phyloP scores from a whole-genome alignment of 2,888 invertebrate genomes.

The Drosophila macrospina region DNA sequence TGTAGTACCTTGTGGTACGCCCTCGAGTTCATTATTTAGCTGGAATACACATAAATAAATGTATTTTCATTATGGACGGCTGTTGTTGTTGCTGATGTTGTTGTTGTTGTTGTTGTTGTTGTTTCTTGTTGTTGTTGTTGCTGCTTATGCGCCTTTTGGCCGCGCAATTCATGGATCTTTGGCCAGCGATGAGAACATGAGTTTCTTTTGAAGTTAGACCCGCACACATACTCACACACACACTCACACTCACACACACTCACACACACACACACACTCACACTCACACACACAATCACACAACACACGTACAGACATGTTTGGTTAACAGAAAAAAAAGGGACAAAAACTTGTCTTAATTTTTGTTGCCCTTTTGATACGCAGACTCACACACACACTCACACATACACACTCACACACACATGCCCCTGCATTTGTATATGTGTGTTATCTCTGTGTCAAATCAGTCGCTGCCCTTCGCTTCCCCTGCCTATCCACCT shows the following conservation, averaged over 20 bases:
- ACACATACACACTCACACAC: constrained; percentile 5
- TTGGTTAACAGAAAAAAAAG: constrained; percentile 10
- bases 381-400: background rate
- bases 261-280: background rate
- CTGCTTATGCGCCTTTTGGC: constrained; percentile 48
- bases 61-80: constrained; percentile 30
- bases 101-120: constrained; percentile 21
- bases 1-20: constrained; percentile 15
- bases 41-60: constrained; percentile 47
- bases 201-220: constrained; percentile 56
- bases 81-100: constrained; percentile 9
- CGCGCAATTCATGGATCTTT: constrained; percentile 49
- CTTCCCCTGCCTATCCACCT: background rate
- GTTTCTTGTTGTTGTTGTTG: constrained; percentile 12
- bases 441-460: constrained; percentile 40
- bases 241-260: no score
- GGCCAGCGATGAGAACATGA: constrained; percentile 40
- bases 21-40: constrained; percentile 53
- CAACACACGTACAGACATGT: constrained; percentile 25
- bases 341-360: constrained; percentile 33
- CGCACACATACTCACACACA: constrained; percentile 11
- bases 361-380: constrained; percentile 49
- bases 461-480: constrained; percentile 37
- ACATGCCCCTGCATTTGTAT: background rate
- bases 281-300: background rate